Evolutionary conservation across 2,888 invertebrate genomes (phyloP), one percentile per base, ranked within the genome.

Genomic region (Diabrotica balteata): DNA sequence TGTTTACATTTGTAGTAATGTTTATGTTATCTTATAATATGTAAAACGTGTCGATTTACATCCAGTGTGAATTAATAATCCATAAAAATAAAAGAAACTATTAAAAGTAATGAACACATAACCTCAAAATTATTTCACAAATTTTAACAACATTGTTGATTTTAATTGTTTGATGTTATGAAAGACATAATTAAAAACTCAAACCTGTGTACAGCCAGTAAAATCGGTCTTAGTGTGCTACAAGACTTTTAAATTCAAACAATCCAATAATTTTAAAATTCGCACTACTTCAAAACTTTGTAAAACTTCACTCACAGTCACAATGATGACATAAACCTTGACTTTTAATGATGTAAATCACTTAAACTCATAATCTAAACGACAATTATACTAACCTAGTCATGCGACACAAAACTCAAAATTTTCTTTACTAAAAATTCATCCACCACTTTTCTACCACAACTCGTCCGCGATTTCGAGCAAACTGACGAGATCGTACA

Each of bases 321-420:
- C 22, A 60, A 22, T 50, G 10, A 60, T 60, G 54, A 64, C 58
- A 55, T 55, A 62, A 67, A 58, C 46, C 54, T 7, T 11, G 17
- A 11, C 7, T 47, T 46, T 10, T 32, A 50, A 54, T 32, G 5
- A 42, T 44, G 2, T 42, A 10, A 17, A 58, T 8, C n/a, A 17
- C 22, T n/a, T 6, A 44, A 10, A 42, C 6, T 11, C 43, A 42
- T 47, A 22, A 51, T 46, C 42, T 11, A 7, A 58, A 52, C 46
- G 45, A 59, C 32, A 9, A 51, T 62, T 68, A 44, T 42, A 68
- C 69, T 59, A 55, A 74, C 75, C 74, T 72, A 71, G 69, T 73
- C 75, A 75, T 75, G 72, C 74, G 73, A 69, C 66, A 70, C 63
- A 63, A 66, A 67, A 55, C 51, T 52, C 58, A 69, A 58, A 66